Conservation (phyloP, 2,113 vertebrate genomes). For the Syngnathoides biaculeatus region DNA sequence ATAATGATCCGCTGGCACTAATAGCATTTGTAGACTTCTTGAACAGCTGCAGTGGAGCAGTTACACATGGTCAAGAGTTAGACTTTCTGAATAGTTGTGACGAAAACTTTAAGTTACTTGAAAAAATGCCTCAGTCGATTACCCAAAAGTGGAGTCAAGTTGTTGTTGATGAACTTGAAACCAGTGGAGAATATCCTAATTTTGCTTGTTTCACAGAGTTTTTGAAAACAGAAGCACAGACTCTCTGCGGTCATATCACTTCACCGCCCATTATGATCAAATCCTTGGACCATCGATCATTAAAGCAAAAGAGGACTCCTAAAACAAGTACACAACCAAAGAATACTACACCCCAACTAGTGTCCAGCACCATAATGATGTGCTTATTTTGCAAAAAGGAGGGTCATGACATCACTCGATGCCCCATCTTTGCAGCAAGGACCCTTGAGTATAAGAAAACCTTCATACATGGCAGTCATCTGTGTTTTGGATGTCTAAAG, state of each 20-base stretch:
- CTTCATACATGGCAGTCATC: conserved; percentile 2
- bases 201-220: conserved; percentile 1
- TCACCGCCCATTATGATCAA: neutral
- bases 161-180: conserved; percentile 1
- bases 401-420: neutral
- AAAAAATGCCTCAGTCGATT: conserved; percentile 3
- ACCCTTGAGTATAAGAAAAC: neutral
- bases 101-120: neutral
- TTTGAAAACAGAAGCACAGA: conserved; percentile 2
- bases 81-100: neutral
- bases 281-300: neutral
- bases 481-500: conserved; percentile 7
- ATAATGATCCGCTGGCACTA: conserved; percentile 1
- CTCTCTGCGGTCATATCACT: neutral
- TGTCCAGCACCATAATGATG: neutral
- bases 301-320: neutral
- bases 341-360: neutral
- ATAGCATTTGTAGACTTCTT: conserved; percentile 2
- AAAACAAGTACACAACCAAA: neutral
- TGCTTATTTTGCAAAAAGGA: conserved; percentile 4
- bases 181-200: neutral
- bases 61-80: neutral
- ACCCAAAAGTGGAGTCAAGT: conserved; percentile 10
- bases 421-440: conserved; percentile 5
- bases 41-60: neutral